Base-by-base conservation (phyloP, 2,113 vertebrate genomes). In the Alces alces region DNA sequence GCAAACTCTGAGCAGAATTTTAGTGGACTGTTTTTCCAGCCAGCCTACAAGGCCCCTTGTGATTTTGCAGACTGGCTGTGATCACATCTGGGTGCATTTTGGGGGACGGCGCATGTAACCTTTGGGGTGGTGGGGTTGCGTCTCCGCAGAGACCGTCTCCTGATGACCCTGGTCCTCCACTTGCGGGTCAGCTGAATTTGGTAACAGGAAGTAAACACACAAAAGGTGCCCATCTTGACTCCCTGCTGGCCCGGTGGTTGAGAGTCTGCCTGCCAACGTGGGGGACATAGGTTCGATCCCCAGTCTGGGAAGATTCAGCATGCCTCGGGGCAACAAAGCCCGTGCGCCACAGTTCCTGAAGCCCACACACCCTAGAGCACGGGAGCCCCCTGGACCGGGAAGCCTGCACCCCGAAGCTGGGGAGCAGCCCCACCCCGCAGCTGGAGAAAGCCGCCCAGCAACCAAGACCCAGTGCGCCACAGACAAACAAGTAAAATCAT, bases 341-440 rank as follows among this genome's bases (percentile, higher is more conserved):
- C 60, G 1, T 6, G 60, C 13, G 5, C 58, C 58, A 58, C 27
- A 61, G 58, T 3, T 14, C 11, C 58, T 61, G 58, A 61, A 30
- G 5, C 70, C 36, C 6, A 0, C 21, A 14, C 23, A 2, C 1
- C 70, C 21, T 12, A 13, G 66, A 25, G 21, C 36, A 2, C 0
- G 19, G 21, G 21, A 39, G 21, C 11, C 36, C 66, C 10, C 36
- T 2, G 23, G 2, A 1, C 21, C 2, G 36, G 36, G 70, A 14
- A 14, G 70, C 36, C 66, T 6, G 36, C 70, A 14, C 5, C 19
- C 66, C 21, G 5, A 2, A 3, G 11, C 19, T 16, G 21, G 58
- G 28, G 27, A 60, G 58, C 11, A 13, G 25, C 58, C 27, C 57
- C 12, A 5, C 11, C 12, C 28, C 2, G 0, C 5, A 14, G 58